Base-by-base conservation (phyloP, 2,888 invertebrate genomes). In the Aphrophora alni region DNA sequence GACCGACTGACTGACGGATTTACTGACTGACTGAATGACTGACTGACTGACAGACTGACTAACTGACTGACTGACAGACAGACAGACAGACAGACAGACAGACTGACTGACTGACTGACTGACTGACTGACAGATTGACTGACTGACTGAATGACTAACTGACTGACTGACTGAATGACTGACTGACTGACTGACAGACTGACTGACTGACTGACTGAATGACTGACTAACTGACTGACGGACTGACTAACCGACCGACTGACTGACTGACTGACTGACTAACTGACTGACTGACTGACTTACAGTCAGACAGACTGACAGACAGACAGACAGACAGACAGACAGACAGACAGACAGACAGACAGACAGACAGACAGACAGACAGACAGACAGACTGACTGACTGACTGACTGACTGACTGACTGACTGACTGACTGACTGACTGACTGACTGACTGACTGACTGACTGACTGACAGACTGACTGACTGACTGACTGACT, bases 391-490 rank as follows among this genome's bases (percentile, higher is more conserved):
- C 17, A 78, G 71, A 38, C 26, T 38, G 59, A 38, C 27, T 75
- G 25, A 75, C 33, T 59, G 68, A 38, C 27, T 21, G 28, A 51
- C 51, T 75, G 73, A 28, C 14, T 26, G 38, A 75, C 28, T 12
- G 69, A 75, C 74, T 44, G 74, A 59, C 2, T 44, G 68, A 80
- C 38, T 27, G 74, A 79, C n/a, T n/a, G 69, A 69, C 3, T n/a
- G 28, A 33, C 26, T 69, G 33, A 38, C 44, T 17, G 26, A 69
- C 26, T 25, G 74, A 38, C 24, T 69, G 24, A 75, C 17, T 14
- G 68, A 80, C 25, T 69, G 70, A 75, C 25, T 28, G 75, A 68
- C 70, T 68, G 71, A 74, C 24, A 24, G 14, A 38, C 25, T 69
- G 51, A 28, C 2, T n/a, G 27, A 79, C 28, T 27, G 28, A 75